These are phyloP conservation scores for Rhamphomyia laevipes DNA, from an alignment of 2,888 invertebrate species.

Conservation along the genomic window DNA sequence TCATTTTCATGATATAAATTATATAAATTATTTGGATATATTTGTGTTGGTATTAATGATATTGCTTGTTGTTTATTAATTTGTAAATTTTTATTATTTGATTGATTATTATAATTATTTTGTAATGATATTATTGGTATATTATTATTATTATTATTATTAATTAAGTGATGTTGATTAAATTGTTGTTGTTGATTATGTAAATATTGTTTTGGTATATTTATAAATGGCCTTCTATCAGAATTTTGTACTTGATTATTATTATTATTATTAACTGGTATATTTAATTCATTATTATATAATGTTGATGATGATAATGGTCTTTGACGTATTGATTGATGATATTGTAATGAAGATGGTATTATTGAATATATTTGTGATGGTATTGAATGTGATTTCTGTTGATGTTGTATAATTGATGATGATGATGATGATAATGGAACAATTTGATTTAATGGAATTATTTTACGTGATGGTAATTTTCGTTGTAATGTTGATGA, in stretches of 20 bases:
- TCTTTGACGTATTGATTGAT: neutral
- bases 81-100: no score
- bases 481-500: no score
- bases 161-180: no score
- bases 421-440: neutral
- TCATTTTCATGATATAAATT: neutral
- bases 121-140: neutral
- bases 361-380: neutral
- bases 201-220: neutral
- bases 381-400: neutral
- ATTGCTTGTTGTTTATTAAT: neutral
- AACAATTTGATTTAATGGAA: neutral
- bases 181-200: neutral
- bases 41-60: neutral
- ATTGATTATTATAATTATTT: neutral
- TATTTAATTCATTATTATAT: neutral
- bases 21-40: neutral
- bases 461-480: neutral
- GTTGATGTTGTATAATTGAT: neutral
- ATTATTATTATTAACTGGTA: neutral
- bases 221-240: neutral
- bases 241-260: neutral
- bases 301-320: neutral
- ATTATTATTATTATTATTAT: neutral
- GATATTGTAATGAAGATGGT: neutral